Percentiles rank a stretch among this genome's conserved stretches.
phyloP scores from a whole-genome alignment of 2,888 invertebrate genomes.

The Dynastes hyllus region DNA sequence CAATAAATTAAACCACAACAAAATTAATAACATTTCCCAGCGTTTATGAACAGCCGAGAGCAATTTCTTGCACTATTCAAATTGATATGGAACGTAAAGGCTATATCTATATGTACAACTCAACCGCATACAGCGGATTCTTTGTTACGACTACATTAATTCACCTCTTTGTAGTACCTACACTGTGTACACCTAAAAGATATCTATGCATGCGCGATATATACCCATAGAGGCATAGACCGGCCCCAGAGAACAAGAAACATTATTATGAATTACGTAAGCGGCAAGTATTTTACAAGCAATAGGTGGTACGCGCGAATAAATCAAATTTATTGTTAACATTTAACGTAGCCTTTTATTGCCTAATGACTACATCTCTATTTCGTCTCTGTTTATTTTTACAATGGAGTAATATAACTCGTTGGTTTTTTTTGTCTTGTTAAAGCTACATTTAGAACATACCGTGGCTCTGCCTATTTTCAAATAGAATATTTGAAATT shows the following conservation, averaged over 20 bases:
- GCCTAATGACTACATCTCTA: slow-evolving; percentile 38
- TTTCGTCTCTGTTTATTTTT: slow-evolving; percentile 14
- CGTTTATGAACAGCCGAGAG: too few relatives aligned
- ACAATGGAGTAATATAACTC: slow-evolving; percentile 6
- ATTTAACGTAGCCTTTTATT: slow-evolving; percentile 47
- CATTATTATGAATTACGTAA: slow-evolving; percentile 30
- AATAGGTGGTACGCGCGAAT: slow-evolving; percentile 40
- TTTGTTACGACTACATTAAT: too few relatives aligned
- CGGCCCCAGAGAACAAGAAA: slow-evolving; percentile 4
- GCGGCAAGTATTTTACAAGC: slow-evolving; percentile 14
- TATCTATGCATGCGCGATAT: background rate
- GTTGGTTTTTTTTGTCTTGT: background rate
- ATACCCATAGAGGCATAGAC: background rate
- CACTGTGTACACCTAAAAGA: too few relatives aligned
- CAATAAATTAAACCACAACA: too few relatives aligned
- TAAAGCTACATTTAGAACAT: background rate
- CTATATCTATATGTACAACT: too few relatives aligned
- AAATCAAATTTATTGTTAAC: slow-evolving; percentile 50
- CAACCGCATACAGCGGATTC: too few relatives aligned
- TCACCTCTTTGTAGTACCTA: too few relatives aligned
- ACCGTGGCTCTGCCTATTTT: too few relatives aligned
- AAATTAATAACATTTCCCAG: too few relatives aligned
- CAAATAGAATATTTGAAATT: too few relatives aligned
- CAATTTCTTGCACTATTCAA: too few relatives aligned
- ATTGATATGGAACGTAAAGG: too few relatives aligned